phyloP scores from a whole-genome alignment of 2,113 vertebrate genomes.

The Gopherus evgoodei region DNA sequence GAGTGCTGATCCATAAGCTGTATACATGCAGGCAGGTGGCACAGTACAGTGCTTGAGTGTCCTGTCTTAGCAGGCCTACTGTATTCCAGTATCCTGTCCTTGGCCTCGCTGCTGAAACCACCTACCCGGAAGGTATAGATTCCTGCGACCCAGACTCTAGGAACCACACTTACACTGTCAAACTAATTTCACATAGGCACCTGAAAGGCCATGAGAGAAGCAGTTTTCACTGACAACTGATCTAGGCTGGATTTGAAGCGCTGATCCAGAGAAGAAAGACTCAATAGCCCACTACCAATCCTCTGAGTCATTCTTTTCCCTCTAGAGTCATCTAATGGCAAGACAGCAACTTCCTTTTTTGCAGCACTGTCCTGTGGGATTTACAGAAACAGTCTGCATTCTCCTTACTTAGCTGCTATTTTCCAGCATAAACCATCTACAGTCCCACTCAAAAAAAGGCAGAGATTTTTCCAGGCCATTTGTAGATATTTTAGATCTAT shows the following conservation, averaged over 20 bases:
- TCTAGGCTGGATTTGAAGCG: background rate
- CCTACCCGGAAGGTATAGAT: background rate
- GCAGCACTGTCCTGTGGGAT: accelerated
- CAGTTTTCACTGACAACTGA: background rate
- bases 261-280: background rate
- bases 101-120: accelerated
- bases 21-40: background rate
- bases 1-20: background rate
- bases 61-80: background rate
- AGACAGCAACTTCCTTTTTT: background rate
- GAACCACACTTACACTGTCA: background rate
- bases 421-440: background rate
- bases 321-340: accelerated
- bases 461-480: background rate
- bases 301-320: background rate
- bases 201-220: background rate
- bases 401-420: background rate
- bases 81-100: background rate
- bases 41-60: background rate
- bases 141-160: background rate
- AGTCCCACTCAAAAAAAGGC: accelerated
- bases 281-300: background rate
- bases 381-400: background rate
- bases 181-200: background rate
- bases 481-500: background rate